These are phyloP conservation scores for Mesocentrotus franciscanus DNA, from an alignment of 53 echinoderm and acorn worm species.

Conservation along the genomic window DNA sequence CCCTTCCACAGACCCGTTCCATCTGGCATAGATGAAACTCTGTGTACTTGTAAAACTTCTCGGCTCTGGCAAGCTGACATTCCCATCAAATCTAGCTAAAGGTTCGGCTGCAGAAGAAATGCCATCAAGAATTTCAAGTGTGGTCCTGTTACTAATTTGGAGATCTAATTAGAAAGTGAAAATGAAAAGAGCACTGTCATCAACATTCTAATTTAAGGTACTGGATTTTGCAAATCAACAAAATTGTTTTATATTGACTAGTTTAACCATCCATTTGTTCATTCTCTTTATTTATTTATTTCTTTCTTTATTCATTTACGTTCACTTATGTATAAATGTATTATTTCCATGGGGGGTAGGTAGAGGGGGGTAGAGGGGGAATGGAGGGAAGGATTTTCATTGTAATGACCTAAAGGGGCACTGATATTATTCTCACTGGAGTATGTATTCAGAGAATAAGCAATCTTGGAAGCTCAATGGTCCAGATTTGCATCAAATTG, in stretches of 20 bases:
- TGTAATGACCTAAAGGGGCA: too few species aligned
- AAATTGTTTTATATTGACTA: not conserved
- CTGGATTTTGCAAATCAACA: not conserved
- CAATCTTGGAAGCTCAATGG: not conserved
- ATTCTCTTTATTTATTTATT: too few species aligned
- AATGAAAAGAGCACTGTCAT: not conserved
- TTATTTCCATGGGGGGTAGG: too few species aligned
- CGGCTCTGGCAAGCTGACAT: not conserved
- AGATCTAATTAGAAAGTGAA: slow-evolving; percentile 44
- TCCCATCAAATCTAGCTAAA: not conserved
- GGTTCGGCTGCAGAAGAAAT: slow-evolving; percentile 20
- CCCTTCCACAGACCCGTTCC: slow-evolving; percentile 17
- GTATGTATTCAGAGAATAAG: not conserved
- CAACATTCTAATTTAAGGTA: not conserved
- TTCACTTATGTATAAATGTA: too few species aligned
- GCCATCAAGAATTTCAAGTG: slow-evolving; percentile 39
- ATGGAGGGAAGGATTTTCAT: too few species aligned
- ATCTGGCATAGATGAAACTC: slow-evolving; percentile 4
- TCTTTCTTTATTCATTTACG: too few species aligned
- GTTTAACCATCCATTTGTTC: too few species aligned
- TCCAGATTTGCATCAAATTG: not conserved
- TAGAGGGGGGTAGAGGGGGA: too few species aligned
- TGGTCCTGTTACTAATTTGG: slow-evolving; percentile 7
- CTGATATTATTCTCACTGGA: too few species aligned
- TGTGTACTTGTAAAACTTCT: slow-evolving; percentile 1